Evolutionary conservation across 2,113 vertebrate species (phyloP), one percentile per base, ranked within the genome.

Genomic region (Saiga tatarica): DNA sequence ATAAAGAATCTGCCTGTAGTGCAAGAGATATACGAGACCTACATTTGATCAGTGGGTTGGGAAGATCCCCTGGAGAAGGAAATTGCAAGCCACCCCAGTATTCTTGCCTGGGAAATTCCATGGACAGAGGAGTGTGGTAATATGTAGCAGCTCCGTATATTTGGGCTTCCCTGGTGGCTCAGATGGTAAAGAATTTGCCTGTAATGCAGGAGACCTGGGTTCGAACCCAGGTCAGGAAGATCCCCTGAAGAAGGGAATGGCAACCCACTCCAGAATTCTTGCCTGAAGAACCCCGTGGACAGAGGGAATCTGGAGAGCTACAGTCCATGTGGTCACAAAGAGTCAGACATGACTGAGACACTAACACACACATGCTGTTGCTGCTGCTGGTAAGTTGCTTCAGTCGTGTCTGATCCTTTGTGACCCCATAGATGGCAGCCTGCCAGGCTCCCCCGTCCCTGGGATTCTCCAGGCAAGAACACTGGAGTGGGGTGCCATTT

Each of bases 121-220:
- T 0, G 0, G 71, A 74, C 36, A 74, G 36, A 74, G 36, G 10
- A 74, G 3, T 23, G 36, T 42, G 19, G 11, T 74, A 14, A 42
- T 74, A 74, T 25, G 28, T 25, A 74, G n/a, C 71, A 74, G 39
- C 21, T 25, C 11, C 1, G 0, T 42, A 39, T 74, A 74, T 42
- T 25, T 39, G 8, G 5, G 2, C 9, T 71, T 71, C 64, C 64
- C n/a, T 36, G 9, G 64, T 71, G n/a, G n/a, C 64, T 71, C 64
- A 71, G n/a, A 71, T 21, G 64, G 64, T 71, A 71, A 36, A 71
- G 64, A 71, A 71, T 23, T 19, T 71, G 64, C 64, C n/a, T 71
- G n/a, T 36, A 11, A 23, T 21, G 33, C 33, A 36, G 64, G n/a
- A 71, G 64, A 36, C 64, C n/a, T 36, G n/a, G 9, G n/a, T 71